Evolutionary conservation across 1,140 invertebrate genomes (phyloP).

Genomic region (Galleria mellonella): DNA sequence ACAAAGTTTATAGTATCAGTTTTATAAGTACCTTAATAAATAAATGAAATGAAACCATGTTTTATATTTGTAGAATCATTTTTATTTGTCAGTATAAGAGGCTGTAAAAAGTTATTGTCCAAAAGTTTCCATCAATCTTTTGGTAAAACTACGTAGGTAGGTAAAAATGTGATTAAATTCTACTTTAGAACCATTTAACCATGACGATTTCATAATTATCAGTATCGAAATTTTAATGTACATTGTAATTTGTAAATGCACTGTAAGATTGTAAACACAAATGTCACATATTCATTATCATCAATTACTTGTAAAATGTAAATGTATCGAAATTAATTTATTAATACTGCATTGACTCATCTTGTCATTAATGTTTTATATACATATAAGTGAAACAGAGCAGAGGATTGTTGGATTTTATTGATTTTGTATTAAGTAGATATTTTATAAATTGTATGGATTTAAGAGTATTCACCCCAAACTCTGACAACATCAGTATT

Average conservation of each 20-base stretch:
- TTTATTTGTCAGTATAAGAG: constrained; percentile 68
- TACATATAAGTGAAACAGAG: constrained; percentile 14
- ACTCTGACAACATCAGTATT: too few species aligned
- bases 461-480: too few species aligned
- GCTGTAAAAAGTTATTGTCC: constrained; percentile 72
- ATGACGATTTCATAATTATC: constrained; percentile 16
- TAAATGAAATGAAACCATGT: constrained; percentile 44
- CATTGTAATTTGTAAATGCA: constrained; percentile 29
- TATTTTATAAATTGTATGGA: too few species aligned
- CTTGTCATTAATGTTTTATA: constrained; percentile 27
- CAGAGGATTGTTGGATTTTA: constrained; percentile 28
- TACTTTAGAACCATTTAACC: constrained; percentile 30
- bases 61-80: constrained; percentile 56
- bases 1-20: too few species aligned
- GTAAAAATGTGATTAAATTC: constrained; percentile 33
- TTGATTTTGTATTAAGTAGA: not conserved
- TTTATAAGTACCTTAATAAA: too few species aligned
- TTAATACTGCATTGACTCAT: constrained; percentile 67
- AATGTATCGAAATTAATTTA: constrained; percentile 67
- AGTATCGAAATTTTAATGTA: constrained; percentile 18
- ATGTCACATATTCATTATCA: constrained; percentile 18
- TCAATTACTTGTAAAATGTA: constrained; percentile 43
- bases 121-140: constrained; percentile 64
- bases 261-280: constrained; percentile 31
- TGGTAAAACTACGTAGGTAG: constrained; percentile 38